Conservation (phyloP, 2,113 vertebrate species). For the Dicentrarchus labrax region DNA sequence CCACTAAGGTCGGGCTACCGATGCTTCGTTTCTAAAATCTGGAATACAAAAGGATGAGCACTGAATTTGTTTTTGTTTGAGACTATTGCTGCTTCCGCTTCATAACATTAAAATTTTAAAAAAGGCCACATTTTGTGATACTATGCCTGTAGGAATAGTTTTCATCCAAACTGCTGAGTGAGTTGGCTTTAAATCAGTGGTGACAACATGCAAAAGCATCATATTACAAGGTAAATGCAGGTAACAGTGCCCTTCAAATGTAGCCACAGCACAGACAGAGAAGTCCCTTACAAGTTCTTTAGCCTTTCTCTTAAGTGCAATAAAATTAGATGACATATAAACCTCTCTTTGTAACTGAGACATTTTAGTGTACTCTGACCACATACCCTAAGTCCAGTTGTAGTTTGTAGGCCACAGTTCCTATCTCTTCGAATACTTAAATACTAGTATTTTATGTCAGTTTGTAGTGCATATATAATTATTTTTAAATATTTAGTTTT, state of each 20-base stretch:
- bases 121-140: background rate
- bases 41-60: no score
- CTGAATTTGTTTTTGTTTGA: background rate
- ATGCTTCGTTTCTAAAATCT: background rate
- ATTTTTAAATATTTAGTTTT: no score
- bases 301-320: no score
- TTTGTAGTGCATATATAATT: no score
- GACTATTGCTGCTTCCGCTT: background rate
- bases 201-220: background rate
- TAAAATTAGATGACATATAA: background rate
- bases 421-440: no score
- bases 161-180: background rate
- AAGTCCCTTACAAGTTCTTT: background rate
- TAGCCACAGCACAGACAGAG: background rate
- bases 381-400: background rate
- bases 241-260: background rate
- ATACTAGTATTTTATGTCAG: no score
- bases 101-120: background rate
- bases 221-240: background rate
- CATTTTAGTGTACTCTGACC: background rate
- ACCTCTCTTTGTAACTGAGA: background rate
- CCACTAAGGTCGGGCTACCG: background rate
- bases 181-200: background rate
- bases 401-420: background rate
- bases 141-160: background rate